These are phyloP conservation scores for Probosciger aterrimus DNA, from an alignment of 2,113 vertebrate species.

Conservation along the genomic window DNA sequence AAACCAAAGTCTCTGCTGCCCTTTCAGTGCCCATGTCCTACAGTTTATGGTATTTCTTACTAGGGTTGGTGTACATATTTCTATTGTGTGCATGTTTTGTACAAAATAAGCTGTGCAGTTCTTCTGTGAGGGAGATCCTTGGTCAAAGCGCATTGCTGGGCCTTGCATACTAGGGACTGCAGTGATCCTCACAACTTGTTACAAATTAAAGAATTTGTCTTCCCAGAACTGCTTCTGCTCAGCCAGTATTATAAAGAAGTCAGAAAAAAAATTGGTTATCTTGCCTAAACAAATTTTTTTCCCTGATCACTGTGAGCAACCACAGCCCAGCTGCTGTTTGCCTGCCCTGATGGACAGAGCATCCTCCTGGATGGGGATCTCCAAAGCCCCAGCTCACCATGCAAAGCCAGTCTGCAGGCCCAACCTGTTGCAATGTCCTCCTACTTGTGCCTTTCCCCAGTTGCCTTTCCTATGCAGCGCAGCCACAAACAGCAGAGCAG, in stretches of 20 bases:
- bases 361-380: not conserved
- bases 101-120: not conserved
- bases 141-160: not conserved
- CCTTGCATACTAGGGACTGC: not conserved
- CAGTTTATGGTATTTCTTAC: not conserved
- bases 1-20: not conserved
- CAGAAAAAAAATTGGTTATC: not conserved
- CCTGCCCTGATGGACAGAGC: not conserved
- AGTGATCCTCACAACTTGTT: not conserved
- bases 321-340: not conserved
- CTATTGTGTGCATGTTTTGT: not conserved
- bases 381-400: not conserved
- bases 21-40: not conserved
- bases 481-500: not conserved
- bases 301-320: not conserved
- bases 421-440: rapidly evolving
- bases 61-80: not conserved
- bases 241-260: not conserved
- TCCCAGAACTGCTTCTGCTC: not conserved
- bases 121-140: not conserved
- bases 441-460: not conserved
- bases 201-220: not conserved
- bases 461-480: not conserved
- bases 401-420: not conserved
- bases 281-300: not conserved